Conservation (phyloP, 2,797 vertebrate species). For the Myripristis jacobus region DNA sequence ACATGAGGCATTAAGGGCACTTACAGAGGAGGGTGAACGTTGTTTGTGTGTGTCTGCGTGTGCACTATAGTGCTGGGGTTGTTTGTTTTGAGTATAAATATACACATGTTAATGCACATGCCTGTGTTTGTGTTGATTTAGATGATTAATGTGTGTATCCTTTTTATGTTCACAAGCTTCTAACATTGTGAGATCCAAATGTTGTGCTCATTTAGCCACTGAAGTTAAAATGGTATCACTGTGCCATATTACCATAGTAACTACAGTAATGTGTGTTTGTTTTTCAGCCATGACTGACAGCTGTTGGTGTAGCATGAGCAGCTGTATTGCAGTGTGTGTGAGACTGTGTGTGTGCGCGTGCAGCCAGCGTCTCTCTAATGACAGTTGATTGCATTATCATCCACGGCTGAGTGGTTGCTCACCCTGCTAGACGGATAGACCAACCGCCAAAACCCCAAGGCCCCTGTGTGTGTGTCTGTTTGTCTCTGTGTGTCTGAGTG, state of each 20-base stretch:
- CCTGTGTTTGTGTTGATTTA: background rate
- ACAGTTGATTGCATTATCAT: slow-evolving; percentile 78
- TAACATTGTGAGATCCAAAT: background rate
- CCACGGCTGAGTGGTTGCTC: slow-evolving; percentile 71
- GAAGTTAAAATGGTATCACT: no score
- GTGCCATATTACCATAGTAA: background rate
- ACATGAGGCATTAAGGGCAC: slow-evolving; percentile 1
- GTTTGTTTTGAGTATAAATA: no score
- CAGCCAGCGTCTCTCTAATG: slow-evolving; percentile 68
- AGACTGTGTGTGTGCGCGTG: slow-evolving; percentile 16
- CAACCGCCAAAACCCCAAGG: slow-evolving; percentile 68
- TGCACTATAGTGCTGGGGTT: background rate
- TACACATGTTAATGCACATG: no score
- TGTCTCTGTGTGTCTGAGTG: background rate
- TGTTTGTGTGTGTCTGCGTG: slow-evolving; percentile 11
- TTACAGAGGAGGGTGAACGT: slow-evolving; percentile 30
- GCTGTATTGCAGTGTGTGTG: slow-evolving; percentile 16
- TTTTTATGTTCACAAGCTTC: background rate
- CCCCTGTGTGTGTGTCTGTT: slow-evolving; percentile 15
- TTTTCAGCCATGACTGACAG: slow-evolving; percentile 53
- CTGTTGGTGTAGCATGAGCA: slow-evolving; percentile 47
- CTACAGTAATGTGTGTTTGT: slow-evolving; percentile 2
- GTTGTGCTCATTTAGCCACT: no score
- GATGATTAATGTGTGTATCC: background rate
- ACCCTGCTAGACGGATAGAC: slow-evolving; percentile 68